Conservation (phyloP, 2,888 invertebrate species). For the Lycaena phlaeas region DNA sequence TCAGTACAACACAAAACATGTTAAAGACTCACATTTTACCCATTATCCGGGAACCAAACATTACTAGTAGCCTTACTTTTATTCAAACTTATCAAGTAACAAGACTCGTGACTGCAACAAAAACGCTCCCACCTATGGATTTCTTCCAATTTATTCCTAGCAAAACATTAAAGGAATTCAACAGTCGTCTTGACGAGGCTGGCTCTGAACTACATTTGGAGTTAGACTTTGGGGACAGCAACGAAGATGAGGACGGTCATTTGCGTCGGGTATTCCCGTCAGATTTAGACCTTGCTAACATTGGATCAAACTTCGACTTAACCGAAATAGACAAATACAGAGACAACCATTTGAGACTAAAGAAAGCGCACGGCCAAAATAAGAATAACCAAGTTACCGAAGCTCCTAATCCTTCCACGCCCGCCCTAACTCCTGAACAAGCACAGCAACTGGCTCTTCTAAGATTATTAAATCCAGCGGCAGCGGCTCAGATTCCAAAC, state of each 20-base stretch:
- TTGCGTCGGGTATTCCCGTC: constrained; percentile 71
- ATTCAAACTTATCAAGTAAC: constrained; percentile 93
- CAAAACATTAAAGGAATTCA: constrained; percentile 90
- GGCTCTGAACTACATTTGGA: constrained; percentile 90
- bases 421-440: constrained; percentile 78
- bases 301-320: constrained; percentile 81
- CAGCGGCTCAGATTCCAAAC: constrained; percentile 77
- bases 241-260: constrained; percentile 74
- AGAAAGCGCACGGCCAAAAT: constrained; percentile 61
- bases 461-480: constrained; percentile 79
- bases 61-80: constrained; percentile 84
- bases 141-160: constrained; percentile 89
- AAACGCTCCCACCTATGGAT: constrained; percentile 90
- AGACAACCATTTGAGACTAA: constrained; percentile 67
- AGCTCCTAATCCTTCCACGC: constrained; percentile 55
- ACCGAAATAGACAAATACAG: constrained; percentile 79
- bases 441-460: constrained; percentile 83
- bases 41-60: constrained; percentile 80
- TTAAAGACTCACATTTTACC: constrained; percentile 92
- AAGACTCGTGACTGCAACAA: constrained; percentile 89
- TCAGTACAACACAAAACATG: constrained; percentile 91
- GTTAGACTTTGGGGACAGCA: constrained; percentile 87
- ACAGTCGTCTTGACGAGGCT: constrained; percentile 89
- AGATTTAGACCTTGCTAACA: constrained; percentile 80
- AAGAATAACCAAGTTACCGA: constrained; percentile 66